phyloP scores from a whole-genome alignment of 2,888 invertebrate genomes.

The Ormia ochracea region DNA sequence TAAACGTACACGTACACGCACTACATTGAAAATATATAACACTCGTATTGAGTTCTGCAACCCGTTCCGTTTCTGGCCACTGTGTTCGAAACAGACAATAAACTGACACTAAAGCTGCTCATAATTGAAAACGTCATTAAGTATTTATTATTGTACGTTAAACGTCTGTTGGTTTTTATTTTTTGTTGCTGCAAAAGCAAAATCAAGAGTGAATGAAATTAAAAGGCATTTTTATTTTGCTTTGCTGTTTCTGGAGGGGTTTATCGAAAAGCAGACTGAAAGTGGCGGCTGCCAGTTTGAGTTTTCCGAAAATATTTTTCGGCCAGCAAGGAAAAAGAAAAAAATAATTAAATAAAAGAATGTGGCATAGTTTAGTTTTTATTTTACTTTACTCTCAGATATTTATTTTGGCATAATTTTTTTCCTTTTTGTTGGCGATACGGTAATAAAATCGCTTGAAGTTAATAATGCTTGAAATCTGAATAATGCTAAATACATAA shows the following conservation, averaged over 20 bases:
- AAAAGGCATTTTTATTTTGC: conserved; percentile 39
- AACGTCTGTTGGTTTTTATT: conserved; percentile 12
- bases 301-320: conserved; percentile 39
- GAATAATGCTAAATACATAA: too few species aligned
- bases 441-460: background rate
- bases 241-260: background rate
- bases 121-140: conserved; percentile 61
- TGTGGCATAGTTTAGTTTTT: conserved; percentile 15
- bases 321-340: background rate
- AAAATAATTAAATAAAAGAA: conserved; percentile 8
- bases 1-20: too few species aligned
- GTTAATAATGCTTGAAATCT: background rate
- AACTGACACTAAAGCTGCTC: conserved; percentile 58
- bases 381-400: conserved; percentile 21
- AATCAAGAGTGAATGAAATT: conserved; percentile 32
- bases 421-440: background rate
- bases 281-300: background rate
- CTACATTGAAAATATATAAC: too few species aligned
- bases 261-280: background rate
- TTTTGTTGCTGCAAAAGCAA: conserved; percentile 30
- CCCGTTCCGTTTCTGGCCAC: conserved; percentile 38
- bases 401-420: conserved; percentile 31
- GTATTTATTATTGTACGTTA: conserved; percentile 43
- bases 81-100: conserved; percentile 52
- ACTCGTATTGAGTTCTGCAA: too few species aligned